Conservation (phyloP, 2,113 vertebrate species). For the Gila orcuttii region DNA sequence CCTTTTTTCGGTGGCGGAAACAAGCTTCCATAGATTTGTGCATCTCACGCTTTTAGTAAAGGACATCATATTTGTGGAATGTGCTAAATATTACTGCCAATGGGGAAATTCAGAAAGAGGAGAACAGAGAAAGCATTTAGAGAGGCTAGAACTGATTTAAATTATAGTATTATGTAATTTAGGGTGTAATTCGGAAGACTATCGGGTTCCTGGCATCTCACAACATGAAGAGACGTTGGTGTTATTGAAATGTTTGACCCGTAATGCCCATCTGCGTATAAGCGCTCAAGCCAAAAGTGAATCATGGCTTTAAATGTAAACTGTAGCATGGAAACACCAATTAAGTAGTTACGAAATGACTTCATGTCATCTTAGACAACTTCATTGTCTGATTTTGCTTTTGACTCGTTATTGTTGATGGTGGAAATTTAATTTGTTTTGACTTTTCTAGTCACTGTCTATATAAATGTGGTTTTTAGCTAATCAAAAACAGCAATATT, state of each 20-base stretch:
- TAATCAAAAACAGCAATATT: neutral
- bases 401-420: neutral
- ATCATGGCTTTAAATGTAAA: constrained; percentile 15
- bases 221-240: neutral
- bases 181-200: constrained; percentile 16
- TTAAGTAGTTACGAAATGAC: constrained; percentile 24
- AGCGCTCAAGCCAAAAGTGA: constrained; percentile 2
- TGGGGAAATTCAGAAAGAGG: neutral
- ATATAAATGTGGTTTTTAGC: neutral
- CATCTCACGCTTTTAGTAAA: neutral
- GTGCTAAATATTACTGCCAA: neutral
- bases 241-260: constrained; percentile 5
- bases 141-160: constrained; percentile 18
- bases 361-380: constrained; percentile 18
- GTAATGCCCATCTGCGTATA: neutral
- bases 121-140: neutral
- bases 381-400: constrained; percentile 19
- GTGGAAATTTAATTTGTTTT: neutral
- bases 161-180: constrained; percentile 3
- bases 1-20: too few species aligned
- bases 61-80: neutral
- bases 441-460: neutral
- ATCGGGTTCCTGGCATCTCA: constrained; percentile 20
- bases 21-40: neutral
- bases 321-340: constrained; percentile 16